Percentiles rank a stretch among this genome's conserved stretches.
phyloP scores from a whole-genome alignment of 2,888 invertebrate genomes.

The Coleophora flavipennella region DNA sequence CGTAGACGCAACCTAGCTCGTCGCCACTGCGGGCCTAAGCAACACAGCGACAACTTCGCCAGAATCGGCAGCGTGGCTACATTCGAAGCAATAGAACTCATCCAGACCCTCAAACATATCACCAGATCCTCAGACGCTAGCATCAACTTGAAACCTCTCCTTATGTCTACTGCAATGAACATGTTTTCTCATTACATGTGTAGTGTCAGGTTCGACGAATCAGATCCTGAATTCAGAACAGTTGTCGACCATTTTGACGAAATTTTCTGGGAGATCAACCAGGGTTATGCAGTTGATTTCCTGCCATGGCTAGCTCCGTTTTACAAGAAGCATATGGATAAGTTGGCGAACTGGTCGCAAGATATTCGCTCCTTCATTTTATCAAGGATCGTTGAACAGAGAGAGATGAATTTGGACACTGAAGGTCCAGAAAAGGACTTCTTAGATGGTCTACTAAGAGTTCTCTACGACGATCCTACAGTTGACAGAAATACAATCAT shows the following conservation, averaged over 20 bases:
- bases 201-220: slow-evolving; percentile 79
- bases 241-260: slow-evolving; percentile 84
- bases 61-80: slow-evolving; percentile 81
- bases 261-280: slow-evolving; percentile 94
- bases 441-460: slow-evolving; percentile 82
- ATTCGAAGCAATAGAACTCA: slow-evolving; percentile 75
- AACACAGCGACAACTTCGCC: slow-evolving; percentile 79
- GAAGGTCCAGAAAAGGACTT: slow-evolving; percentile 81
- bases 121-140: slow-evolving; percentile 43
- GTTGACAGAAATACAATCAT: slow-evolving; percentile 86
- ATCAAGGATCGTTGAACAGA: slow-evolving; percentile 77
- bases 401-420: slow-evolving; percentile 67
- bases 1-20: slow-evolving; percentile 84
- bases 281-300: slow-evolving; percentile 90
- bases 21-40: slow-evolving; percentile 85
- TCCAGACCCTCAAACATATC: slow-evolving; percentile 67
- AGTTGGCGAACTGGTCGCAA: slow-evolving; percentile 78
- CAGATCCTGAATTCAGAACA: slow-evolving; percentile 76
- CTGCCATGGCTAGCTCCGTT: slow-evolving; percentile 86
- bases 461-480: slow-evolving; percentile 75
- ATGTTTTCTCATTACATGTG: slow-evolving; percentile 92
- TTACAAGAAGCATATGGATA: slow-evolving; percentile 78
- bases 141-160: slow-evolving; percentile 77
- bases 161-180: slow-evolving; percentile 84
- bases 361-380: slow-evolving; percentile 82